These are phyloP conservation scores for Leucophora obtusa DNA, from an alignment of 2,888 invertebrate species.

Conservation along the genomic window DNA sequence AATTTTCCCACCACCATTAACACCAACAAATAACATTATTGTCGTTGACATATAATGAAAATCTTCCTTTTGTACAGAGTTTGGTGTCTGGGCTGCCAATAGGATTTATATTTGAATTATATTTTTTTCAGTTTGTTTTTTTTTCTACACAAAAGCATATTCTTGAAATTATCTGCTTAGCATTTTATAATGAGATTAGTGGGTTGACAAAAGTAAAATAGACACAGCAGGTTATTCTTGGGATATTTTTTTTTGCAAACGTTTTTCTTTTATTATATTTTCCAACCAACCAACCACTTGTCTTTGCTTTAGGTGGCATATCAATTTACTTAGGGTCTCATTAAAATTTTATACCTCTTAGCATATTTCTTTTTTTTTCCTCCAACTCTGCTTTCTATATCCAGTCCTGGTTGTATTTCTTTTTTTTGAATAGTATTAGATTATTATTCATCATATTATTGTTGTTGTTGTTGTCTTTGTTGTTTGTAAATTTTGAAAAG, in stretches of 20 bases:
- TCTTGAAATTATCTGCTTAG: constrained; percentile 56
- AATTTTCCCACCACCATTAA: constrained; percentile 42
- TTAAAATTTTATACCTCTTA: constrained; percentile 66
- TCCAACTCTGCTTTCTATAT: constrained; percentile 3
- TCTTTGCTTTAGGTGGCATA: constrained; percentile 63
- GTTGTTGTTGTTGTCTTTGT: constrained; percentile 24
- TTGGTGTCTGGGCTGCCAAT: constrained; percentile 47
- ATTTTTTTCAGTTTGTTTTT: constrained; percentile 16
- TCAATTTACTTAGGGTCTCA: constrained; percentile 67
- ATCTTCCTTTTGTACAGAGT: neutral
- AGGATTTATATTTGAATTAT: constrained; percentile 39
- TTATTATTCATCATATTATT: constrained; percentile 32
- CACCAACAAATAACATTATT: constrained; percentile 5
- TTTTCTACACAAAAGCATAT: constrained; percentile 17
- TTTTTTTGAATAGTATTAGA: constrained; percentile 47
- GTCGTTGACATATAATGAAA: neutral
- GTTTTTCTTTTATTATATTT: constrained; percentile 35
- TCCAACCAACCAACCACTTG: constrained; percentile 52
- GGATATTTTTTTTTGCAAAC: constrained; percentile 1
- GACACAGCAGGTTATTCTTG: constrained; percentile 26
- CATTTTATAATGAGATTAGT: constrained; percentile 65
- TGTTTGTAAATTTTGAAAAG: constrained; percentile 13
- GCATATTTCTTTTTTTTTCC: constrained; percentile 23
- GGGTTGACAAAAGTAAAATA: constrained; percentile 60
- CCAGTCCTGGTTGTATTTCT: neutral